Evolutionary conservation across 1,140 invertebrate genomes (phyloP), one percentile per base, ranked within the genome.

Genomic region (Hermetia illucens): DNA sequence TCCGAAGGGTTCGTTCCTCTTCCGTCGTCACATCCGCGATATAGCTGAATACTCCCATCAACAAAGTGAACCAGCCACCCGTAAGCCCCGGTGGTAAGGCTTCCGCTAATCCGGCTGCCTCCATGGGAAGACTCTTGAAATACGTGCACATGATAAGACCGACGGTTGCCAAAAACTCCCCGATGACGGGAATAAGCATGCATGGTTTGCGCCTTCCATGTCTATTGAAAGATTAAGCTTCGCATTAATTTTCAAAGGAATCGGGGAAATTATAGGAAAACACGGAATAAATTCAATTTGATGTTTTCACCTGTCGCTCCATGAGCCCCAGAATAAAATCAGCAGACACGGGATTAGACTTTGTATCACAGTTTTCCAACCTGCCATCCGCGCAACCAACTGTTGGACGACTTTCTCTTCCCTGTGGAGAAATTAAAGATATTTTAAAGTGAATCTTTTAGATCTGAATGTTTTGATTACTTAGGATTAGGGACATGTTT

Each of bases 1-100:
- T 84, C 39, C 86, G 59, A 10, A 84, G 64, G 1, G 87, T 91
- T 40, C 86, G 71, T 39, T 75, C 79, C 54, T 83, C 75, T 36
- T 81, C 71, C 5, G 76, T 77, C 0, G 86, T 88, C 6, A 88
- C 77, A 53, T 91, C 85, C 1, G 76, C 82, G 27, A 92, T 81
- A 49, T 89, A 91, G 54, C 85, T 89, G 55, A 90, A 91, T 21
- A 84, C 76, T 10, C 82, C 82, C 78, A 90, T 88, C 43, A 89
- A 77, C 74, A 89, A 81, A 13, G 82, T 84, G 46, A 88, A 82
- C 75, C 80, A 86, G 2, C 85, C 85, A 18, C 58, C 58, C 5
- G 81, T 79, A 1, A 91, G 48, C 1, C 79, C 79, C 1, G 81
- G 81, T 54, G 82, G 82, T 22, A 85, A 63, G 2, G 77, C 76